Conservation (phyloP, 1,140 invertebrate species). For the Camponotus vicinus region DNA sequence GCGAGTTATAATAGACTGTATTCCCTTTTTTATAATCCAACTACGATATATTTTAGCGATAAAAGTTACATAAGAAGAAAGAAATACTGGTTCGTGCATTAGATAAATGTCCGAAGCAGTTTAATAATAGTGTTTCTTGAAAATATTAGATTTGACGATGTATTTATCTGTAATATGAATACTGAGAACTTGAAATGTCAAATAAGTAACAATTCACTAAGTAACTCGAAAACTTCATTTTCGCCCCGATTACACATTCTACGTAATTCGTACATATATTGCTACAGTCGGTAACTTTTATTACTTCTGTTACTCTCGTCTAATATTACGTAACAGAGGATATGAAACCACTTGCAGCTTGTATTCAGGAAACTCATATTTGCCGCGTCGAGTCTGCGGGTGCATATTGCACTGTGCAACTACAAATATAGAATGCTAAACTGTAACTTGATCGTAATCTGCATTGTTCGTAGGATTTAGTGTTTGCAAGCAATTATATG, state of each 20-base stretch:
- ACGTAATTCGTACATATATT: constrained; percentile 17
- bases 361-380: constrained; percentile 72
- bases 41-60: not conserved
- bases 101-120: not conserved
- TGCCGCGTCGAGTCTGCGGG: constrained; percentile 66
- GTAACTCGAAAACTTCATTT: constrained; percentile 10
- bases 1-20: constrained; percentile 1
- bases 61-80: not conserved
- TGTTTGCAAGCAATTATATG: constrained; percentile 18
- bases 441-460: constrained; percentile 64
- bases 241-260: constrained; percentile 21
- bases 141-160: not conserved
- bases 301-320: constrained; percentile 71
- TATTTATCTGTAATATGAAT: not conserved
- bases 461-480: constrained; percentile 47
- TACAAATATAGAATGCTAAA: constrained; percentile 65
- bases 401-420: constrained; percentile 70
- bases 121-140: not conserved
- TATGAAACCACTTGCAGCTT: constrained; percentile 68
- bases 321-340: constrained; percentile 69
- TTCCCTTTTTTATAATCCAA: constrained; percentile 10
- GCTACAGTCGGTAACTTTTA: constrained; percentile 60
- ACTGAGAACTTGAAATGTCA: not conserved
- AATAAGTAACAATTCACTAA: constrained; percentile 2
- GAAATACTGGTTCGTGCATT: not conserved